Conservation (phyloP, 2,113 vertebrate genomes). For the Gopherus evgoodei region DNA sequence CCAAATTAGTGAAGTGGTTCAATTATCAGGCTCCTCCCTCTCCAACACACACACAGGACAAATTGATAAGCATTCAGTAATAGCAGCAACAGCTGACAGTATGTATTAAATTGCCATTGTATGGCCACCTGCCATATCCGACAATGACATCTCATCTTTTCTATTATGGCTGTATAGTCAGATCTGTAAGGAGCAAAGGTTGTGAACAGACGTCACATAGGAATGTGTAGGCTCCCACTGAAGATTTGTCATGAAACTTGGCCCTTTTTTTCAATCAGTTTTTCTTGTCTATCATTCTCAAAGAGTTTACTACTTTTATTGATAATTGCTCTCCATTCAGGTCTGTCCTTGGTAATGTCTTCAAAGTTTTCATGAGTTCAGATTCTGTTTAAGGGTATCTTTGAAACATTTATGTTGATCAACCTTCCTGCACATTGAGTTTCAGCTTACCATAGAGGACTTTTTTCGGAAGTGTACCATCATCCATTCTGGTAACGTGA, state of each 20-base stretch:
- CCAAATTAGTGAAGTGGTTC: not conserved
- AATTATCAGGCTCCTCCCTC: not conserved
- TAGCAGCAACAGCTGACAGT: not conserved
- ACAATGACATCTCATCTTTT: not conserved
- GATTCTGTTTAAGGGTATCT: not conserved
- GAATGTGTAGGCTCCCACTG: not conserved
- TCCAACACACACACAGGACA: fast-evolving
- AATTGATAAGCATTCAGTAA: not conserved
- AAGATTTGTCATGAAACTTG: not conserved
- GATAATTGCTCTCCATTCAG: not conserved
- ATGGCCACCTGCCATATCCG: not conserved
- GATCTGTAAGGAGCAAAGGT: not conserved
- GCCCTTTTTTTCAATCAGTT: not conserved
- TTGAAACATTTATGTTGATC: not conserved
- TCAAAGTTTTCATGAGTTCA: not conserved
- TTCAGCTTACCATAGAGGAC: not conserved
- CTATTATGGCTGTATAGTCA: not conserved
- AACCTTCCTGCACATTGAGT: not conserved
- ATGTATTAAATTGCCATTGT: not conserved
- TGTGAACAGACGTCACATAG: not conserved
- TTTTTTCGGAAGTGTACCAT: not conserved
- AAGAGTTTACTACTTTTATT: not conserved
- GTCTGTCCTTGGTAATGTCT: not conserved
- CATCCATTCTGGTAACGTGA: not conserved
- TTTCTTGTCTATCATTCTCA: not conserved